Base-by-base conservation (phyloP, 2,888 invertebrate genomes). In the Perizoma affinitatum region DNA sequence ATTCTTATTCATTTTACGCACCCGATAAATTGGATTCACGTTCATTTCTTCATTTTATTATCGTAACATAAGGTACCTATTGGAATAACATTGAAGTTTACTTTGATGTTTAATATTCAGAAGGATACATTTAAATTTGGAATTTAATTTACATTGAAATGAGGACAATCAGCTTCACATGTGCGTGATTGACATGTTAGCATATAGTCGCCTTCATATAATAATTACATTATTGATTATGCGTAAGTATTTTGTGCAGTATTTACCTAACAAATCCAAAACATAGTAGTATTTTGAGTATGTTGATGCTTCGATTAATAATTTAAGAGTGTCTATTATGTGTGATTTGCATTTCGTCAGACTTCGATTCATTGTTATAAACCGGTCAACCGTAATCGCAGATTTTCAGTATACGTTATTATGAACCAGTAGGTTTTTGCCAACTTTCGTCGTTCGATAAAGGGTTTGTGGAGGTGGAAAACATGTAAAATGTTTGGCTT, bases 1-100 rank as follows among this genome's bases (percentile, higher is more conserved):
- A 82, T 83, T 86, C 83, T 86, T 85, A 83, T 83, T 86, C 82
- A 83, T 82, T 86, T 82, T 80, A 76, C 76, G 78, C 74, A 72
- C 69, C 73, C 79, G 75, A 86, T 84, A 84, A 86, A 88, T 87
- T 86, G 82, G 79, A 80, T 81, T 77, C 73, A 68, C 73, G 71
- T 76, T 78, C 75, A 82, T 82, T 80, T 77, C 79, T 70, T 75
- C 75, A 75, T 80, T 83, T 82, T 82, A 78, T 84, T 80, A 78
- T 73, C 73, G 69, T 75, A 71, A 69, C 55, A 47, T 52, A 58
- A 57, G 73, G 74, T 68, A 10, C 46, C 50, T 35, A 71, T 68
- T 67, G 67, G 56, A 67, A 62, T 51, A 58, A 64, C 70, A 68
- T 74, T 68, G 66, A 70, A 68, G 51, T 70, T 65, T 61, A 64